phyloP scores from a whole-genome alignment of 2,113 vertebrate species.

The Ceyx melanurus region DNA sequence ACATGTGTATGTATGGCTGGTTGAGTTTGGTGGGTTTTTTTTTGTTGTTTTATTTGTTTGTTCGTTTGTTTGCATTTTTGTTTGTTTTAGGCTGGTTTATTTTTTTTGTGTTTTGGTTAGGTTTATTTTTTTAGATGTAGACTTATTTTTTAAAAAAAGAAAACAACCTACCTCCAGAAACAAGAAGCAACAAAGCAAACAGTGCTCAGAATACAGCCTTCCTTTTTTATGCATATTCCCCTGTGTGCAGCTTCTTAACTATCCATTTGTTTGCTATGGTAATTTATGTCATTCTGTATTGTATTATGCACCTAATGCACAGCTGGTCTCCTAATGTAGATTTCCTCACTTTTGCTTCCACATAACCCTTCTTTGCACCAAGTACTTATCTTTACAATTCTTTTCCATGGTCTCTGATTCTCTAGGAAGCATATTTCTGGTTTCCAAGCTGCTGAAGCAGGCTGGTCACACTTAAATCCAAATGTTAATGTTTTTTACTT shows the following conservation, averaged over 20 bases:
- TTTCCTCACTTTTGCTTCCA: conserved; percentile 65
- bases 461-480: neutral
- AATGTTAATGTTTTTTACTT: conserved; percentile 2
- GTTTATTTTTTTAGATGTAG: neutral
- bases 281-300: conserved; percentile 73
- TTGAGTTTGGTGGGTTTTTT: neutral
- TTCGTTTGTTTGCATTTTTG: neutral
- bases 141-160: too few relatives aligned
- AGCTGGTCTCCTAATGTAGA: conserved; percentile 68
- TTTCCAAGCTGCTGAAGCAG: neutral
- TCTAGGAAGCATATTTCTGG: conserved; percentile 26
- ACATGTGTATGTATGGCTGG: neutral
- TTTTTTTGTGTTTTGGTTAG: too few relatives aligned
- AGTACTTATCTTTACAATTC: conserved; percentile 43
- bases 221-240: conserved; percentile 1
- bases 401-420: conserved; percentile 38
- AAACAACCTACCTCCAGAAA: neutral
- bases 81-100: too few relatives aligned
- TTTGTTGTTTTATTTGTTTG: neutral
- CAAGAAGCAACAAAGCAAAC: neutral
- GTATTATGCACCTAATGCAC: conserved; percentile 69
- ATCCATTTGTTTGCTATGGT: conserved; percentile 72
- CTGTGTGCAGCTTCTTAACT: conserved; percentile 56
- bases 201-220: neutral
- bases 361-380: conserved; percentile 25